Evolutionary conservation across 2,888 invertebrate species (phyloP).

Genomic region (Nomada hirtipes): DNA sequence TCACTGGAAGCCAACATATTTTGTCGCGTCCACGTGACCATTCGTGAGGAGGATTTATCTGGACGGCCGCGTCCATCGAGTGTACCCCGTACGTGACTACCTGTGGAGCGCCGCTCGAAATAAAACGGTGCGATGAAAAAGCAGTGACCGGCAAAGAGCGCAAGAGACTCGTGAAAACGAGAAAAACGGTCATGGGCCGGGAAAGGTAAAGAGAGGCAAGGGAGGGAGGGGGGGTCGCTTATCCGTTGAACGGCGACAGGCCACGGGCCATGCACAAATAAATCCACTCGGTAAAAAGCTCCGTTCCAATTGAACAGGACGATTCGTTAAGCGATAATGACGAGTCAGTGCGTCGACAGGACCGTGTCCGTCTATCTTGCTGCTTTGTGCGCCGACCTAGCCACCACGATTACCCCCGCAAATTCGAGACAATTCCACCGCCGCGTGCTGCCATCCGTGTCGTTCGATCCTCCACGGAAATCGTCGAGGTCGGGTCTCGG

Average conservation of each 20-base stretch:
- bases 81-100: conserved; percentile 64
- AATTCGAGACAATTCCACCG: conserved; percentile 77
- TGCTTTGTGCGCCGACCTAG: neutral
- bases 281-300: conserved; percentile 66
- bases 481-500: no score
- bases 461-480: no score
- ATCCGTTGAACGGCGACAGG: conserved; percentile 42
- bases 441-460: no score
- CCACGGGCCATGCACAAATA: conserved; percentile 62
- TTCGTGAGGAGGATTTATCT: conserved; percentile 61
- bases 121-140: conserved; percentile 65
- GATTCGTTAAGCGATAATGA: conserved; percentile 83
- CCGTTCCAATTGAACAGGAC: conserved; percentile 58
- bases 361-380: conserved; percentile 12
- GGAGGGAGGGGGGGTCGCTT: conserved; percentile 40
- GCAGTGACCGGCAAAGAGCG: conserved; percentile 62
- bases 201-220: neutral
- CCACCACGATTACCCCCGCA: conserved; percentile 69
- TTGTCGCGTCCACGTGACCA: conserved; percentile 50
- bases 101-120: conserved; percentile 68
- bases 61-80: conserved; percentile 56
- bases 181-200: conserved; percentile 28
- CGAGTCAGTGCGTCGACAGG: conserved; percentile 80
- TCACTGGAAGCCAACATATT: conserved; percentile 48
- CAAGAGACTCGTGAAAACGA: conserved; percentile 57